phyloP scores from a whole-genome alignment of 1,140 invertebrate species.

The Parapsyche elsis region DNA sequence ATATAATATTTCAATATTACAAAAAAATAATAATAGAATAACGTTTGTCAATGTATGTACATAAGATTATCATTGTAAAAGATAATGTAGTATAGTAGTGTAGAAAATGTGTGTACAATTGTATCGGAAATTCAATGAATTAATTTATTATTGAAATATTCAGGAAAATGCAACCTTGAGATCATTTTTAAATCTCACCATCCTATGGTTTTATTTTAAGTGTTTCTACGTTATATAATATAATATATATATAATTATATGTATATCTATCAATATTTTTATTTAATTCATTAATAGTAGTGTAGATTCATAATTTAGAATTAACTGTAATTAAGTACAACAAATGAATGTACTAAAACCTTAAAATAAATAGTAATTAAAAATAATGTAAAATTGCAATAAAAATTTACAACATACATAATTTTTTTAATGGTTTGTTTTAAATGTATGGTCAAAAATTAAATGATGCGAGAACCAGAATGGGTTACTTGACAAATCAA shows the following conservation, averaged over 20 bases:
- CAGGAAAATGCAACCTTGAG: background rate
- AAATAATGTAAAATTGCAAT: slow-evolving; percentile 14
- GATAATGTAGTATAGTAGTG: slow-evolving; percentile 10
- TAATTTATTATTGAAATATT: background rate
- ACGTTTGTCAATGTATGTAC: background rate
- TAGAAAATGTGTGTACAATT: background rate
- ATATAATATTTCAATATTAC: slow-evolving; percentile 13
- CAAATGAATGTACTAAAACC: slow-evolving; percentile 8
- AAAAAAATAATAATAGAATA: slow-evolving; percentile 34
- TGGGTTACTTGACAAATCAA: no score
- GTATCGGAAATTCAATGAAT: background rate
- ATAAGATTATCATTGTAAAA: background rate
- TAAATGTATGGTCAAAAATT: no score
- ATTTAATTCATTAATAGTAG: slow-evolving; percentile 11
- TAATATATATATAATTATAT: background rate
- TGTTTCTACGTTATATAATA: background rate
- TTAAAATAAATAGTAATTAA: background rate
- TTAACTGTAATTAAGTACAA: slow-evolving; percentile 2
- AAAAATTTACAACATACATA: background rate
- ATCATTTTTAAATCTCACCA: slow-evolving; percentile 17
- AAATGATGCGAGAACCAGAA: no score
- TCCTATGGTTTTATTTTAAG: slow-evolving; percentile 12
- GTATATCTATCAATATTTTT: background rate
- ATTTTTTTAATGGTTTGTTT: no score
- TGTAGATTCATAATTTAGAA: slow-evolving; percentile 7